Evolutionary conservation across 1,140 invertebrate genomes (phyloP).

Genomic region (Drosophila ananassae): DNA sequence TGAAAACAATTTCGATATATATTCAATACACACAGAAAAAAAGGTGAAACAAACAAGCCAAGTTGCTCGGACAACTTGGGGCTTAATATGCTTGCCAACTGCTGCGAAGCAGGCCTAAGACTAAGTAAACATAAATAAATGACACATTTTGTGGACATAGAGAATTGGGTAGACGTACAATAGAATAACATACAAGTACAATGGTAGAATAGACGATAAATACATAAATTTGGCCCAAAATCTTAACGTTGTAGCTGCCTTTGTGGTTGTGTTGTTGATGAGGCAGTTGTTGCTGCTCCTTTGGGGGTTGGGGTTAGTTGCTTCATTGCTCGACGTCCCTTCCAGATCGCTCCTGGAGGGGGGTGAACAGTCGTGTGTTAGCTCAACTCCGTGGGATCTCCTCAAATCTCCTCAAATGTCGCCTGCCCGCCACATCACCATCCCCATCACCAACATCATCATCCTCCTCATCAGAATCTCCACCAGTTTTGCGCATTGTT

Average conservation of each 20-base stretch:
- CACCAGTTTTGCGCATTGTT: constrained; percentile 52
- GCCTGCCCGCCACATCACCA: constrained; percentile 61
- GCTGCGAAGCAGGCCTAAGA: constrained; percentile 50
- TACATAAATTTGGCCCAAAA: constrained; percentile 66
- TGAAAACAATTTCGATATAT: constrained; percentile 29
- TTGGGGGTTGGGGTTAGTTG: constrained; percentile 44
- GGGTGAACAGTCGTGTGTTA: constrained; percentile 74
- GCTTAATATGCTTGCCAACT: constrained; percentile 9
- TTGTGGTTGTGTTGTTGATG: constrained; percentile 24
- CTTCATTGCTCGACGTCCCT: constrained; percentile 78
- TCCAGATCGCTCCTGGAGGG: constrained; percentile 71
- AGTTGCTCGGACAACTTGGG: constrained; percentile 21
- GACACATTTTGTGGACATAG: constrained; percentile 80
- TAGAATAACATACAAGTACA: constrained; percentile 57
- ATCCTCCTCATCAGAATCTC: constrained; percentile 32
- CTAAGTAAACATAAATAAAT: constrained; percentile 80
- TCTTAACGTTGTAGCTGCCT: constrained; percentile 5
- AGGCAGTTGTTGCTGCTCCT: constrained; percentile 15
- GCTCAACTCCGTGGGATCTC: constrained; percentile 40
- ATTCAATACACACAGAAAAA: constrained; percentile 44
- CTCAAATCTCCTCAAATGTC: constrained; percentile 5
- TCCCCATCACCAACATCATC: constrained; percentile 55
- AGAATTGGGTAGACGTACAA: constrained; percentile 73
- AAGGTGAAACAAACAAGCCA: constrained; percentile 27
- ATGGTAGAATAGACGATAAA: constrained; percentile 66